Percentiles rank a stretch among this genome's conserved stretches.
Evolutionary conservation across 2,797 vertebrate species (phyloP).

Genomic region (Oryzias dopingdopingensis): DNA sequence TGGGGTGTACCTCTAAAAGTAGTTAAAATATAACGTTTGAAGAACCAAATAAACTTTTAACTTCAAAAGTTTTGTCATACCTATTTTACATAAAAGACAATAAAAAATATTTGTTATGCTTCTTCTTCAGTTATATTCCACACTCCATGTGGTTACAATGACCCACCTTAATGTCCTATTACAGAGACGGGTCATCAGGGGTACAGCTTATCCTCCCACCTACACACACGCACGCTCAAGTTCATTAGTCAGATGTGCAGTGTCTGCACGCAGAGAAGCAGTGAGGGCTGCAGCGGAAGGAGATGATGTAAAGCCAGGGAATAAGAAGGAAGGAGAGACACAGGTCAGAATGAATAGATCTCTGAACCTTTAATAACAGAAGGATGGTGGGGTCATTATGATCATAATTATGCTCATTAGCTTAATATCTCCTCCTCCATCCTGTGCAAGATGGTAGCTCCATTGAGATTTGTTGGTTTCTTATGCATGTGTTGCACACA

Average conservation of each 20-base stretch:
- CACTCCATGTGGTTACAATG: constrained; percentile 38
- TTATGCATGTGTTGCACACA: constrained; percentile 50
- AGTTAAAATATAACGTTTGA: too few species aligned
- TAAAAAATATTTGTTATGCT: too few species aligned
- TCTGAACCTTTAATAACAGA: constrained; percentile 51
- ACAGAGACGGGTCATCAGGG: constrained; percentile 48
- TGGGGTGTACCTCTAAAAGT: too few species aligned
- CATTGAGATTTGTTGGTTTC: constrained; percentile 38
- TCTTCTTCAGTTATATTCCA: constrained; percentile 22
- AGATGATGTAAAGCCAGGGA: constrained; percentile 15
- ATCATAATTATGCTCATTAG: constrained; percentile 62
- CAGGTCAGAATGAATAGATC: constrained; percentile 55
- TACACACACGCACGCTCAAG: constrained; percentile 27
- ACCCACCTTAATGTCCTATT: constrained; percentile 53
- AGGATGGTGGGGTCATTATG: constrained; percentile 43
- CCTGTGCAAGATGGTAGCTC: constrained; percentile 36
- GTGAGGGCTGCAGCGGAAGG: constrained; percentile 4
- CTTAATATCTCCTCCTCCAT: constrained; percentile 45
- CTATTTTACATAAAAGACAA: too few species aligned
- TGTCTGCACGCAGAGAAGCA: constrained; percentile 9
- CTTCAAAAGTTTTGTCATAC: too few species aligned
- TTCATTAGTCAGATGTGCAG: constrained; percentile 45
- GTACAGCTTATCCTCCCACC: constrained; percentile 37
- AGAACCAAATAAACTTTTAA: too few species aligned
- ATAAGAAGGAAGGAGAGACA: constrained; percentile 17